A percentile compares a stretch with the other conserved stretches of the same genome.
Conservation (phyloP, 2,113 vertebrate genomes). For the Pteronura brasiliensis region DNA sequence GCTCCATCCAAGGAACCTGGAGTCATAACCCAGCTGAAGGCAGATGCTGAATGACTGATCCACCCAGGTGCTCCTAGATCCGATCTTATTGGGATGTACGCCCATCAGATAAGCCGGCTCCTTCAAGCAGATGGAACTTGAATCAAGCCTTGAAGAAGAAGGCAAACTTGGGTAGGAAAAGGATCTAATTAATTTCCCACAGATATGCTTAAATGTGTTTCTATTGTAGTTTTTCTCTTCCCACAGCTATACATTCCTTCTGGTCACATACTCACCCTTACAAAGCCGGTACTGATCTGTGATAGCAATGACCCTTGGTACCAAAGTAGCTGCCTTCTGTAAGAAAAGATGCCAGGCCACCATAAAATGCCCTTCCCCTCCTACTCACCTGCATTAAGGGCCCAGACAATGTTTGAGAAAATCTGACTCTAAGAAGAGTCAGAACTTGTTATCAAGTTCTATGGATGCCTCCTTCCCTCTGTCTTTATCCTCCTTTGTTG, state of each 20-base stretch:
- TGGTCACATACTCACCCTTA: neutral
- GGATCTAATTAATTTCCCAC: neutral
- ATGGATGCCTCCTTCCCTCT: neutral
- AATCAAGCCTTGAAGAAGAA: neutral
- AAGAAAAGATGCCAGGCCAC: neutral
- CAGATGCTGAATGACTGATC: no score
- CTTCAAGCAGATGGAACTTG: neutral
- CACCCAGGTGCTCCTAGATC: neutral
- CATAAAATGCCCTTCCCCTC: neutral
- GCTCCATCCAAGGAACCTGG: no score
- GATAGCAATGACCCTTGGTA: neutral
- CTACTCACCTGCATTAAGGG: neutral
- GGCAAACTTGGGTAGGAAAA: neutral
- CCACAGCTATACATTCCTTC: neutral
- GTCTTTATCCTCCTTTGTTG: neutral
- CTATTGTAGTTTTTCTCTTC: neutral
- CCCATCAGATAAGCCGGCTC: neutral
- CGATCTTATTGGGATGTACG: neutral
- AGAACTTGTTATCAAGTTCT: neutral
- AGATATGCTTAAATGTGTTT: neutral
- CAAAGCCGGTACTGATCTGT: neutral
- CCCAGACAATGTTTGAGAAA: neutral
- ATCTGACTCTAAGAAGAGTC: neutral
- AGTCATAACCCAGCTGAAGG: no score
- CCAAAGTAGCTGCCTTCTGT: neutral